phyloP scores from a whole-genome alignment of 2,888 invertebrate genomes.

The Liodrosophila aerea region DNA sequence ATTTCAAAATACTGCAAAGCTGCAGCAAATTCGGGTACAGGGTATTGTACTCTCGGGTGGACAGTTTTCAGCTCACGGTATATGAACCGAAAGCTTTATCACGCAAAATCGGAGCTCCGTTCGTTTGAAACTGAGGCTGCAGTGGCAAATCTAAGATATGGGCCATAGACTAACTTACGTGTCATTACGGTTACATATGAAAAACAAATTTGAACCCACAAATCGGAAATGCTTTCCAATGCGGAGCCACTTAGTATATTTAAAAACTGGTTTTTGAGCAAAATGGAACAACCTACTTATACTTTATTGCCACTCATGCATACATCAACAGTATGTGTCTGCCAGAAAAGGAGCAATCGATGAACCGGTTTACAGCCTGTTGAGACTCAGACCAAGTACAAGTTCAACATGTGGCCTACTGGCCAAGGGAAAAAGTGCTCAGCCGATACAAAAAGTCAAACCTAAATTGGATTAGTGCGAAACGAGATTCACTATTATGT shows the following conservation, averaged over 20 bases:
- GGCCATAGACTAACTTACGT: too few species aligned
- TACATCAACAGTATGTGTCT: conserved; percentile 33
- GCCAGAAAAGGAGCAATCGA: conserved; percentile 48
- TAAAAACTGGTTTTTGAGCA: conserved; percentile 67
- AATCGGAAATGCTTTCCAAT: conserved; percentile 33
- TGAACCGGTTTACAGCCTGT: conserved; percentile 62
- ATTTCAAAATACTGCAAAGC: conserved; percentile 46
- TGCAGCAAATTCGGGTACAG: conserved; percentile 20
- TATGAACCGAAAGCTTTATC: too few species aligned
- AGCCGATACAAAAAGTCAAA: conserved; percentile 10
- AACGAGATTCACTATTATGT: neutral
- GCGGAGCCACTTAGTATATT: conserved; percentile 19
- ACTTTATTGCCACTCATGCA: conserved; percentile 70
- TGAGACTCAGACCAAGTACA: conserved; percentile 18
- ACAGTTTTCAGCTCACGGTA: too few species aligned
- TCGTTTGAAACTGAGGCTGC: too few species aligned
- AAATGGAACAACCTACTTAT: conserved; percentile 73
- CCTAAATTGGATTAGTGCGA: conserved; percentile 1
- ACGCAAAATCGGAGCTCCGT: too few species aligned
- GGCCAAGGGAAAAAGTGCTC: conserved; percentile 39
- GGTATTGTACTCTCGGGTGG: too few species aligned
- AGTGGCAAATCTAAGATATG: too few species aligned
- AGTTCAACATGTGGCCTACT: conserved; percentile 67
- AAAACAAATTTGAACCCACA: neutral
- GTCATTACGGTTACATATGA: too few species aligned